Base-by-base conservation (phyloP, 23 tunicate species). In the Botrylloides violaceus region DNA sequence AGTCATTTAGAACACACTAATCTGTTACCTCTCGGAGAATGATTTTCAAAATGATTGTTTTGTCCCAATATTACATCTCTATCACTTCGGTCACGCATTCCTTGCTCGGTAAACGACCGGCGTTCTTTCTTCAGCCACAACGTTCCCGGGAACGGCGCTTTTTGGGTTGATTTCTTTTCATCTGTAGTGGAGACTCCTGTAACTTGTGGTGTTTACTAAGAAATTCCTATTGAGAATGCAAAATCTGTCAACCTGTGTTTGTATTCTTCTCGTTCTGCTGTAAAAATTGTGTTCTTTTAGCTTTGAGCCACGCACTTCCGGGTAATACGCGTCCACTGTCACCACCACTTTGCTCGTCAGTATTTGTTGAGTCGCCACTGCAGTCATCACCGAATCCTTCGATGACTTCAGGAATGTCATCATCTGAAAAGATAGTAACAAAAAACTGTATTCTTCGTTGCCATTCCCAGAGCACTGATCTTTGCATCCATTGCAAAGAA, bases 341-440 rank as follows among this genome's bases (percentile, higher is more conserved):
- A 26, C 23, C 74, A 25, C 63, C 32, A 3, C 30, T 49, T 24
- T 34, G 32, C 23, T 78, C 62, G 36, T 71, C 81, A 53, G 30
- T 24, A 34, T 34, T 49, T 43, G 19, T 61, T 65, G 34, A 27
- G 32, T 22, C 29, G 32, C 77, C 59, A 37, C 58, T 36, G 2
- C 60, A 61, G 7, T 56, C 77, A 22, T 82, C 96, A 29, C 71
- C 81, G 47, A 12, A 59, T 3, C 57, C 59, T 57, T 82, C 96
- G 5, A 88, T 82, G 6, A 68, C 77, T 82, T 88, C 96, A 12
- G 96, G 96, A 38, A 88, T 88, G 32, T 88, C 96, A 29, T 88
- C 96, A 21, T 87, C 95, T 23, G 62, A 12, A 47, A 12, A 47
- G n/a, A n/a, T n/a, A n/a, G n/a, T n/a, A n/a, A n/a, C n/a, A n/a